Base-by-base conservation (phyloP, 2,113 vertebrate genomes). In the Chionis minor region DNA sequence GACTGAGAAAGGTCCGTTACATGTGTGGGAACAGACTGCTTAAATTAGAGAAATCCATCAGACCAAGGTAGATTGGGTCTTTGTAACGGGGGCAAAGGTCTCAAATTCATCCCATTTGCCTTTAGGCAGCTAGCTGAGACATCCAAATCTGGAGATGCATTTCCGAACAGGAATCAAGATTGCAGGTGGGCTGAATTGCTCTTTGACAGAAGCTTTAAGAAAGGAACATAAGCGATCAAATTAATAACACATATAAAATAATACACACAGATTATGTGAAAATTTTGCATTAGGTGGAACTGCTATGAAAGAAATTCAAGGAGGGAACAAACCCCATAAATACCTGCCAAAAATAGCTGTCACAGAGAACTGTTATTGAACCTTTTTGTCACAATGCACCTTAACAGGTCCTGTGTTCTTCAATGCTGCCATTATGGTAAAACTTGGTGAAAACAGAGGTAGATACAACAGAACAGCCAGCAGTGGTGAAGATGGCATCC, bases 41-140 rank as follows among this genome's bases (percentile, higher is more conserved):
- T 79, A 69, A 88, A 92, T 92, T 67, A 40, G 35, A 91, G 88
- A 88, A 83, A 93, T 71, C 56, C 67, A 66, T 91, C 80, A 86
- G 56, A 88, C 92, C n/a, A 40, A 59, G 56, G 69, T 26, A 92
- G 72, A 47, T 6, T 45, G 33, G 47, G 18, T 6, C 75, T 84
- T 59, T 65, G 10, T 67, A 79, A 78, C 26, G 40, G 40, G 67
- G 23, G 91, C 21, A 23, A 45, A 83, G n/a, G 79, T 81, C 72
- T 86, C 65, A 62, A 20, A 86, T 77, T 82, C 52, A 79, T 74
- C 54, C 61, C 23, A 38, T 40, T 69, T 71, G 69, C 79, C 80
- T 77, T 72, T 14, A 82, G 71, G 66, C 45, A 73, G 40, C 66
- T 65, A 59, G 44, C 62, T 42, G 30, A 78, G 51, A 61, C 47